Percentiles rank a stretch among this genome's conserved stretches.
phyloP scores from a whole-genome alignment of 2,888 invertebrate species.

The Hypolimnas misippus region DNA sequence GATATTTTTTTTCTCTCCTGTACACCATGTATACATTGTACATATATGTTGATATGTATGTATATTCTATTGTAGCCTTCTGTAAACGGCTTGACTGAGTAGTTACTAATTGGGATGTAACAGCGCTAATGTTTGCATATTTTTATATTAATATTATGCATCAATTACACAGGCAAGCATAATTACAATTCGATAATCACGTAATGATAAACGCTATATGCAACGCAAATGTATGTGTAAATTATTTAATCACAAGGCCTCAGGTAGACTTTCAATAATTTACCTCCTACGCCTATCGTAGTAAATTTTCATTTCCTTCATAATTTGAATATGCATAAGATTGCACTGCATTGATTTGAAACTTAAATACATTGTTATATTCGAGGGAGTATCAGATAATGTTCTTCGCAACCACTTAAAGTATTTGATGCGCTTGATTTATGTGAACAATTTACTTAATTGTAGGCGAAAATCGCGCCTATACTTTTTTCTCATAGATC shows the following conservation, averaged over 20 bases:
- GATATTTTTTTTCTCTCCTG: too few species aligned
- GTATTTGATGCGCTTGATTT: background rate
- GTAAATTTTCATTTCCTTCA: slow-evolving; percentile 13
- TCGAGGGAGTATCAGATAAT: background rate
- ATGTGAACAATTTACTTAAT: background rate
- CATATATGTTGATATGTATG: too few species aligned
- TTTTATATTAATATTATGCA: background rate
- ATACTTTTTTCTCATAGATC: too few species aligned
- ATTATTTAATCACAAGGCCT: slow-evolving; percentile 16
- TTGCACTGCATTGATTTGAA: background rate
- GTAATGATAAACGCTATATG: slow-evolving; percentile 9
- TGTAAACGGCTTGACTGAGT: too few species aligned
- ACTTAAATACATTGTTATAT: background rate
- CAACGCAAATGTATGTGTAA: background rate
- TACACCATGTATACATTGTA: too few species aligned
- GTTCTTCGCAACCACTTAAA: background rate
- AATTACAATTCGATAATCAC: slow-evolving; percentile 12
- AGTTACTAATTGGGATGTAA: background rate
- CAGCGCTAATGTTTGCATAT: background rate
- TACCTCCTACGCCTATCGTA: slow-evolving; percentile 20
- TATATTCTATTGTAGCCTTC: too few species aligned
- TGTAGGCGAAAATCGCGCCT: too few species aligned
- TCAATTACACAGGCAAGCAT: slow-evolving; percentile 1
- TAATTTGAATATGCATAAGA: slow-evolving; percentile 3
- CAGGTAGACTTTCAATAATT: slow-evolving; percentile 23